phyloP scores from a whole-genome alignment of 1,140 invertebrate genomes.

The Arion vulgaris region DNA sequence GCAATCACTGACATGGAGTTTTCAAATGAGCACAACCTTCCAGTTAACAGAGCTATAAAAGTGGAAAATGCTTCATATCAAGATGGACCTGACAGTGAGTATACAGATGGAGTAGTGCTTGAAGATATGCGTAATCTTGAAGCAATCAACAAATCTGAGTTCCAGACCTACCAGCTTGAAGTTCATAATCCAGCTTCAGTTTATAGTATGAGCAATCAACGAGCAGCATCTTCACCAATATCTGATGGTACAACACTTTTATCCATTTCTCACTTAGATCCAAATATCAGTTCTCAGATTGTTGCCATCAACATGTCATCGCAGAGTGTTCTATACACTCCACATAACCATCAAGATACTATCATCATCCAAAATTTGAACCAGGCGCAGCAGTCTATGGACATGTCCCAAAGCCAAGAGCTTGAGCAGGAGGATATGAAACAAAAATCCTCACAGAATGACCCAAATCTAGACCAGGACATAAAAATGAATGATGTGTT shows the following conservation, averaged over 20 bases:
- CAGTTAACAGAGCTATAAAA: constrained; percentile 26
- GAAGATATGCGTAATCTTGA: constrained; percentile 35
- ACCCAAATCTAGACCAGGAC: background rate
- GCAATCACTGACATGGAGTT: background rate
- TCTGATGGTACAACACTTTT: background rate
- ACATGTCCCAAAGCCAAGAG: background rate
- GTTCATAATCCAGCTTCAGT: background rate
- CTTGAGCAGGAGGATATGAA: background rate
- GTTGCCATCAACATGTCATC: constrained; percentile 19
- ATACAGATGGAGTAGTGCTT: background rate
- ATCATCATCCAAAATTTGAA: constrained; percentile 16
- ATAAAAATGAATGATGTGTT: background rate
- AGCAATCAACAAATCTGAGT: background rate
- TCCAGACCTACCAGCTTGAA: constrained; percentile 12
- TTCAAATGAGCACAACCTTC: background rate
- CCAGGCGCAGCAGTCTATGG: background rate
- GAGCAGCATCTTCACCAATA: background rate
- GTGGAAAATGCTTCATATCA: constrained; percentile 5
- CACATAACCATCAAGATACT: constrained; percentile 14
- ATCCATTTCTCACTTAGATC: constrained; percentile 18
- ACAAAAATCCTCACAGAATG: background rate
- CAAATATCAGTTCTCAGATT: constrained; percentile 11
- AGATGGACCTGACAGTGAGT: background rate
- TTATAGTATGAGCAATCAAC: background rate
- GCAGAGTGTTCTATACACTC: background rate